A percentile compares a stretch with the other conserved stretches of the same genome.
phyloP scores from a whole-genome alignment of 2,113 vertebrate species.

The Thamnaconus septentrionalis region DNA sequence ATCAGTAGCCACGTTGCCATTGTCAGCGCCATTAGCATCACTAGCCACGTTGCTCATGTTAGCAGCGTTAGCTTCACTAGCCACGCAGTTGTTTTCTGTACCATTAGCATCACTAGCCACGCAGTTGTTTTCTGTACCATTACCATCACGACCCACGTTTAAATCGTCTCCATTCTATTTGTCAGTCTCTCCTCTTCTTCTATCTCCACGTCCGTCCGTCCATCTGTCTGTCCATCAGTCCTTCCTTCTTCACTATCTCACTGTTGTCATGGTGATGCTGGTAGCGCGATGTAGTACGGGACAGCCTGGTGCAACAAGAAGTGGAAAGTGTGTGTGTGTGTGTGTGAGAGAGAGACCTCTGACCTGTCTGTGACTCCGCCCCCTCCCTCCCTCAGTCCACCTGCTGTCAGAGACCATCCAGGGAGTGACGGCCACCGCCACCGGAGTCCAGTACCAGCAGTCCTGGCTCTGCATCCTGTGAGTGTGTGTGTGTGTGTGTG shows the following conservation, averaged over 20 bases:
- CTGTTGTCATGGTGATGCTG: slow-evolving; percentile 75
- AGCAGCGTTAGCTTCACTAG: no score
- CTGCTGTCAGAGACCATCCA: slow-evolving; percentile 96
- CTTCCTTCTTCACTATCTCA: slow-evolving; percentile 43
- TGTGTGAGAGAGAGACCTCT: background rate
- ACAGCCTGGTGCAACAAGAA: slow-evolving; percentile 26
- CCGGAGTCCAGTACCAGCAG: slow-evolving; percentile 95
- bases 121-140: no score
- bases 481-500: slow-evolving; percentile 56
- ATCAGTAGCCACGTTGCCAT: no score
- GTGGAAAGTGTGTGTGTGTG: slow-evolving; percentile 4
- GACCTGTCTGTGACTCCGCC: slow-evolving; percentile 42
- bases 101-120: no score
- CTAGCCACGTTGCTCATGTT: no score
- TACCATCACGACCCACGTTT: slow-evolving; percentile 7
- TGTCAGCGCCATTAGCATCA: no score
- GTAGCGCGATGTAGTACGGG: slow-evolving; percentile 34
- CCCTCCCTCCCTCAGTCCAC: slow-evolving; percentile 80
- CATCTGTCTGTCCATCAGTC: slow-evolving; percentile 1
- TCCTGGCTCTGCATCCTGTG: slow-evolving; percentile 99
- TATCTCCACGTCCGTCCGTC: background rate
- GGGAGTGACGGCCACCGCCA: slow-evolving; percentile 91
- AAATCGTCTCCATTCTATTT: background rate
- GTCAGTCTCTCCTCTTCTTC: background rate
- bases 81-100: no score